These are phyloP conservation scores for Leptopilina myrica DNA, from an alignment of 2,888 invertebrate species.

Conservation along the genomic window DNA sequence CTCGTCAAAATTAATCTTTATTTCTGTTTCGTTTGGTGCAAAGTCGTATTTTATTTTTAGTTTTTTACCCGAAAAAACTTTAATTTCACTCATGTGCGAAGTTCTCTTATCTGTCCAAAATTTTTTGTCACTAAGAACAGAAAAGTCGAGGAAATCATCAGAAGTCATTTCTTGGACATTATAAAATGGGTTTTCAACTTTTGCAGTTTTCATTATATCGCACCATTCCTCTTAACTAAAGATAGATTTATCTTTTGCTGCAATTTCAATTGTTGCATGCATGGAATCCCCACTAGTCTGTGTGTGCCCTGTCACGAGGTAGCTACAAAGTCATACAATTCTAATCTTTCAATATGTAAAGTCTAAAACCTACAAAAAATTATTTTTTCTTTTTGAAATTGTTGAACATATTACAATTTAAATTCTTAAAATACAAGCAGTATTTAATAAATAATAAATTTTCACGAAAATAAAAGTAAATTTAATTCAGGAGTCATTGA, in stretches of 20 bases:
- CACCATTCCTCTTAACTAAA: constrained; percentile 21
- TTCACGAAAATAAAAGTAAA: too few species aligned
- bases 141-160: constrained; percentile 45
- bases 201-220: neutral
- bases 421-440: too few species aligned
- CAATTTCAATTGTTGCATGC: constrained; percentile 36
- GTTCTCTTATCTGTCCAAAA: neutral
- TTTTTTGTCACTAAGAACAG: neutral
- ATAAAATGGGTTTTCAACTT: constrained; percentile 20
- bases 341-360: too few species aligned
- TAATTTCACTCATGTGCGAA: neutral
- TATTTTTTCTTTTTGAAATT: too few species aligned
- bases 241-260: neutral
- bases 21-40: neutral
- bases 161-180: constrained; percentile 44
- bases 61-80: neutral
- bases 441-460: too few species aligned
- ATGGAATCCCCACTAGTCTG: constrained; percentile 33
- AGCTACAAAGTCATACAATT: neutral
- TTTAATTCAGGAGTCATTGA: too few species aligned
- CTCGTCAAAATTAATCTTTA: too few species aligned
- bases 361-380: too few species aligned
- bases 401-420: too few species aligned
- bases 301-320: constrained; percentile 25
- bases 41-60: neutral